These are phyloP conservation scores for Trypoxylon attenuatum DNA, from an alignment of 2,888 invertebrate species.

Conservation along the genomic window DNA sequence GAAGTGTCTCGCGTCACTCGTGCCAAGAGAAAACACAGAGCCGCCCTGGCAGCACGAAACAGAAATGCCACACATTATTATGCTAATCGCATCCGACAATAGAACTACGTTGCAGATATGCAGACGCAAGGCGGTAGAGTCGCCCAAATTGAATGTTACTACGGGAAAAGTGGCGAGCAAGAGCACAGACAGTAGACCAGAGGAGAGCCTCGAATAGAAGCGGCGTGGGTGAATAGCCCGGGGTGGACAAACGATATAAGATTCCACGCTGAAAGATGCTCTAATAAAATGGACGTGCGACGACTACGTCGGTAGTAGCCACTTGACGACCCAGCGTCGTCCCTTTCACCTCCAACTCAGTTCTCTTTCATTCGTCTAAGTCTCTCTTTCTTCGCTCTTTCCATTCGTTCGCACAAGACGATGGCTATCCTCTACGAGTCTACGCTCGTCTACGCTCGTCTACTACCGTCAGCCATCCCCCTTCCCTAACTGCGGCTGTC, in stretches of 20 bases:
- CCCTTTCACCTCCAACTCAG: constrained; percentile 43
- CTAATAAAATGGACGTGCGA: constrained; percentile 69
- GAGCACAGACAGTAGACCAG: constrained; percentile 16
- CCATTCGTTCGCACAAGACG: constrained; percentile 18
- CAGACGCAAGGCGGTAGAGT: too few species aligned
- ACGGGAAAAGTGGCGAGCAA: constrained; percentile 23
- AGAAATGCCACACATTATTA: too few species aligned
- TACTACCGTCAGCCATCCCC: constrained; percentile 14
- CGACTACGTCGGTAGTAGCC: constrained; percentile 54
- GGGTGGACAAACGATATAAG: constrained; percentile 68
- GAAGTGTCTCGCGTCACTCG: too few species aligned
- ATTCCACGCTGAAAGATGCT: constrained; percentile 67
- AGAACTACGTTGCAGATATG: too few species aligned
- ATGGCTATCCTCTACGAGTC: neutral
- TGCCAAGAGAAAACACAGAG: too few species aligned
- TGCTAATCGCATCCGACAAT: too few species aligned
- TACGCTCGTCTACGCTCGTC: constrained; percentile 18
- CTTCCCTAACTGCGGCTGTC: too few species aligned
- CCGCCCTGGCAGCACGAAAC: too few species aligned
- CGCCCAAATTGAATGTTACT: constrained; percentile 31
- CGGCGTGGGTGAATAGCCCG: constrained; percentile 53
- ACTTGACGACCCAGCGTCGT: constrained; percentile 59
- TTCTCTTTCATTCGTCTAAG: constrained; percentile 43
- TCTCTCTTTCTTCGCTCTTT: constrained; percentile 25
- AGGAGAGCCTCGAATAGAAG: constrained; percentile 7